These are phyloP conservation scores for Himalopsyche kuldschensis DNA, from an alignment of 2,888 invertebrate species.

Conservation along the genomic window DNA sequence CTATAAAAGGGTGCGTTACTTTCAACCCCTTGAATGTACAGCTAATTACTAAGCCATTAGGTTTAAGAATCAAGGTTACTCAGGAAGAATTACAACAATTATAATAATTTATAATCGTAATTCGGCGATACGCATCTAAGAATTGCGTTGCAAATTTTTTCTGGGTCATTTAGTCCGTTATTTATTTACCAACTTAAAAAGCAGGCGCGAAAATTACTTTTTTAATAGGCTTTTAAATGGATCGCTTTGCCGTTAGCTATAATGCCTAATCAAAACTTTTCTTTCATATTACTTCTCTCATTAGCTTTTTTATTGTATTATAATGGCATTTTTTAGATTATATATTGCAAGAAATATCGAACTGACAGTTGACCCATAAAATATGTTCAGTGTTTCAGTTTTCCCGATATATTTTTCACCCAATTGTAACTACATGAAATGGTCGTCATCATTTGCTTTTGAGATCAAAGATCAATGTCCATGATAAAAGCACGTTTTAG, in stretches of 20 bases:
- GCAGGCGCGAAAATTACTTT: neutral
- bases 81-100: neutral
- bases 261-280: neutral
- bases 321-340: neutral
- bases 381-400: too few species aligned
- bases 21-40: too few species aligned
- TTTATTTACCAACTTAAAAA: neutral
- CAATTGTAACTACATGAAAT: too few species aligned
- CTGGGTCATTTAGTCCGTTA: neutral
- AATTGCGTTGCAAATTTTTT: neutral
- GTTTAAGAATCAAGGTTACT: neutral
- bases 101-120: neutral
- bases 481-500: too few species aligned
- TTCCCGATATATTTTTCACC: too few species aligned
- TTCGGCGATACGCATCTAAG: neutral
- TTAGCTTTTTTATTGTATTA: neutral
- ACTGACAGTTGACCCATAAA: too few species aligned
- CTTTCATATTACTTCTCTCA: neutral
- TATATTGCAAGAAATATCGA: neutral
- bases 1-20: too few species aligned
- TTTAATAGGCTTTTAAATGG: neutral
- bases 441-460: too few species aligned
- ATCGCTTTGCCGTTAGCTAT: neutral
- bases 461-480: too few species aligned
- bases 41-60: too few species aligned